phyloP scores from a whole-genome alignment of 2,113 vertebrate species.

The Sterrhoptilus dennistouni region DNA sequence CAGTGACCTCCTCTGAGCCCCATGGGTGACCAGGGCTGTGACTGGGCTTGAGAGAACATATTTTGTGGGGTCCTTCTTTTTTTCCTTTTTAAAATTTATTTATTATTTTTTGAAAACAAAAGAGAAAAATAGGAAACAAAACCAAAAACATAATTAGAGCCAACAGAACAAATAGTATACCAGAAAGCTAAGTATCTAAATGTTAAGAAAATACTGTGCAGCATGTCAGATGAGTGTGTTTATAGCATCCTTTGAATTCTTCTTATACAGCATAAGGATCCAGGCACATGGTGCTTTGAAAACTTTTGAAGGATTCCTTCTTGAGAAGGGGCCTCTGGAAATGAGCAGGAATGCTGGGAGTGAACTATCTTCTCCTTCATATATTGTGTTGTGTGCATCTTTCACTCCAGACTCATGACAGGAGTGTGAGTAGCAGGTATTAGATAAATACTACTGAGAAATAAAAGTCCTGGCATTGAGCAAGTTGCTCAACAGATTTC shows the following conservation, averaged over 20 bases:
- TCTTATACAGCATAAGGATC: not conserved
- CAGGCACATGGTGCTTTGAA: not conserved
- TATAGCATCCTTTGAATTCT: not conserved
- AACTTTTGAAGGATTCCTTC: not conserved
- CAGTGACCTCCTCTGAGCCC: not conserved
- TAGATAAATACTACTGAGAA: not conserved
- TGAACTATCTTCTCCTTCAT: not conserved
- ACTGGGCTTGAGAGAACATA: not conserved
- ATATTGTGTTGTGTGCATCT: not conserved
- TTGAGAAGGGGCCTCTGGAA: not conserved
- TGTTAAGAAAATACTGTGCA: not conserved
- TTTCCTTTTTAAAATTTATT: rapidly evolving
- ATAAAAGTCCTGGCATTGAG: not conserved
- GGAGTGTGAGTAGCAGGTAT: not conserved
- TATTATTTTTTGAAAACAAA: not conserved
- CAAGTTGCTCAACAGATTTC: not conserved
- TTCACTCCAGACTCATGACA: not conserved
- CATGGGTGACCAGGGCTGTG: not conserved
- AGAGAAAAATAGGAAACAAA: not conserved
- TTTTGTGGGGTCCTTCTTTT: not conserved
- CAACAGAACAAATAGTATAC: not conserved
- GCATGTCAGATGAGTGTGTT: not conserved
- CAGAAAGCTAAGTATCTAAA: not conserved
- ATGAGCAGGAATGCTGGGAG: not conserved
- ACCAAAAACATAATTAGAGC: not conserved